phyloP scores from a whole-genome alignment of 2,888 invertebrate genomes.

The Pseudoips prasinana region DNA sequence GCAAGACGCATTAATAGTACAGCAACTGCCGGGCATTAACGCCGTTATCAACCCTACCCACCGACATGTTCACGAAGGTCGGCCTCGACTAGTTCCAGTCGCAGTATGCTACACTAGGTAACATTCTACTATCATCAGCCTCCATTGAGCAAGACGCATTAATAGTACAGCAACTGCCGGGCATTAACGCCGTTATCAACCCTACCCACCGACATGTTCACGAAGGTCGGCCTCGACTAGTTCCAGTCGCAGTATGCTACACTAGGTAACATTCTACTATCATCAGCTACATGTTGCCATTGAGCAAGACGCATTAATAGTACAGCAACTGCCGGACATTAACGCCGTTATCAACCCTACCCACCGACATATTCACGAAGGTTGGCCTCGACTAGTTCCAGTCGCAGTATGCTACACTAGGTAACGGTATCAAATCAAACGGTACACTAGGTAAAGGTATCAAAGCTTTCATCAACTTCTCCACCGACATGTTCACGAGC shows the following conservation, averaged over 20 bases:
- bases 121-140: constrained; percentile 90
- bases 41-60: constrained; percentile 93
- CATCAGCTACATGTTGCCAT: constrained; percentile 92
- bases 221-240: constrained; percentile 83
- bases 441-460: constrained; percentile 94
- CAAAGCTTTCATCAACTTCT: constrained; percentile 93
- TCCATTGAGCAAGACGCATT: constrained; percentile 90
- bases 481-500: constrained; percentile 88
- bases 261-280: constrained; percentile 80
- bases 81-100: constrained; percentile 83
- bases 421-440: constrained; percentile 87
- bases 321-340: constrained; percentile 95
- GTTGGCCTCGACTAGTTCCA: constrained; percentile 83
- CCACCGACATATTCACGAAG: constrained; percentile 88
- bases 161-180: constrained; percentile 94
- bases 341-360: constrained; percentile 94
- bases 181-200: constrained; percentile 94
- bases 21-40: constrained; percentile 95
- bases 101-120: constrained; percentile 88
- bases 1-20: constrained; percentile 91
- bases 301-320: constrained; percentile 90
- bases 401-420: constrained; percentile 90
- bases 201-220: constrained; percentile 92
- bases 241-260: constrained; percentile 89
- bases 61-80: constrained; percentile 88